A percentile compares a stretch with the other conserved stretches of the same genome.
Conservation (phyloP, 2,113 vertebrate species). For the Balaenoptera acutorostrata region DNA sequence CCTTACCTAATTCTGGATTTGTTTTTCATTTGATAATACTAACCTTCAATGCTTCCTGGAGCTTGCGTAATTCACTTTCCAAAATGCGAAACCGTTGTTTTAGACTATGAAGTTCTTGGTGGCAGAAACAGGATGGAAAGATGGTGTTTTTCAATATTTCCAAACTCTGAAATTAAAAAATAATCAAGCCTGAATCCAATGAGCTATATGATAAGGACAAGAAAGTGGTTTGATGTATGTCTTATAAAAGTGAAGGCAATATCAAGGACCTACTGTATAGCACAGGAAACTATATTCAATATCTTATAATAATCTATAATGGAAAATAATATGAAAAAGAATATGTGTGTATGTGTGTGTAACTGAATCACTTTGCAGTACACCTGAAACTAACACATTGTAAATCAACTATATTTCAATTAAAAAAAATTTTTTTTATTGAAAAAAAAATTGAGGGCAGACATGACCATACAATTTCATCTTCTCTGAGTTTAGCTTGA, state of each 20-base stretch:
- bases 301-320: neutral
- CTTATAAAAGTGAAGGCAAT: neutral
- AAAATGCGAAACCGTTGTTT: constrained; percentile 81
- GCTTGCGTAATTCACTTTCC: constrained; percentile 80
- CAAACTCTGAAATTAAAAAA: constrained; percentile 76
- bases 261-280: neutral
- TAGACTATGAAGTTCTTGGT: constrained; percentile 74
- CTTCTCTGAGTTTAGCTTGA: neutral
- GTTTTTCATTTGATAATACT: constrained; percentile 36
- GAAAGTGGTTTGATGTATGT: neutral
- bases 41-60: constrained; percentile 82
- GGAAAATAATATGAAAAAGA: neutral
- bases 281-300: neutral
- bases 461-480: neutral
- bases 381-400: neutral
- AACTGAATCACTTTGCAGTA: neutral
- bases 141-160: constrained; percentile 72
- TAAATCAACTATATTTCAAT: neutral
- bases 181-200: constrained; percentile 35
- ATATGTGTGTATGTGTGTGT: neutral
- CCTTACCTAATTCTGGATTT: neutral
- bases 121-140: constrained; percentile 77
- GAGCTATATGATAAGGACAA: neutral
- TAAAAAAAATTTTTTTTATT: neutral
- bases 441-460: neutral